Conservation (phyloP, 2,888 invertebrate genomes). For the Caenorhabditis sp. region DNA sequence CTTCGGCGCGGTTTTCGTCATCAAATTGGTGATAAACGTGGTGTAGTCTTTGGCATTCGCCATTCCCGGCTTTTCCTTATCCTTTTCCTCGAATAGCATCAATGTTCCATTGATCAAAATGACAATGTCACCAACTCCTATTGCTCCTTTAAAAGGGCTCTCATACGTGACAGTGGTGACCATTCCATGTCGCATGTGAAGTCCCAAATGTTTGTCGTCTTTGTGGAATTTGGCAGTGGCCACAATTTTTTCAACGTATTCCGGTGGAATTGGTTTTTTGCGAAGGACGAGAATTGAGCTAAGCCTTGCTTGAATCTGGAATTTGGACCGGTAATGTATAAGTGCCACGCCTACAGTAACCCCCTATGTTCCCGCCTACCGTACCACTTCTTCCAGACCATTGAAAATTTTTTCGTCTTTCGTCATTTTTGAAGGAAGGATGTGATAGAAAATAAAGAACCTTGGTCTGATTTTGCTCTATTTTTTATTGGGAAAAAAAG, state of each 20-base stretch:
- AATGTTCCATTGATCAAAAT: constrained; percentile 10
- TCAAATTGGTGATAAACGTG: not conserved
- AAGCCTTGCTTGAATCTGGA: not conserved
- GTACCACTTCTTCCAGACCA: not conserved
- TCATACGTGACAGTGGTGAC: constrained; percentile 12
- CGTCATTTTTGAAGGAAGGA: not conserved
- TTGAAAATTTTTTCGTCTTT: constrained; percentile 2
- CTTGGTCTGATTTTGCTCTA: too few relatives aligned
- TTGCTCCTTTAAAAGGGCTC: constrained; percentile 18
- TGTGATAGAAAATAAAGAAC: too few relatives aligned
- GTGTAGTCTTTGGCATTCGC: not conserved
- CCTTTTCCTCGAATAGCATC: constrained; percentile 13
- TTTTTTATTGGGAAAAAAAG: too few relatives aligned
- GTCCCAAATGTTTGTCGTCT: constrained; percentile 10
- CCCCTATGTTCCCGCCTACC: not conserved
- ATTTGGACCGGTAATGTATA: too few relatives aligned
- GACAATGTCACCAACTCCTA: constrained; percentile 17
- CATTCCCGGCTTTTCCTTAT: not conserved
- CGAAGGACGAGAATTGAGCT: not conserved
- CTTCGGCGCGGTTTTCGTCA: not conserved
- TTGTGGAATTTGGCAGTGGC: not conserved
- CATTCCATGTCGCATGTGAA: constrained; percentile 11
- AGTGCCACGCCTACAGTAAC: too few relatives aligned
- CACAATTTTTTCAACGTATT: not conserved
- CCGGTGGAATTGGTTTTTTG: not conserved